These are phyloP conservation scores for Andrena trimmerana DNA, from an alignment of 2,888 invertebrate species.

Conservation along the genomic window DNA sequence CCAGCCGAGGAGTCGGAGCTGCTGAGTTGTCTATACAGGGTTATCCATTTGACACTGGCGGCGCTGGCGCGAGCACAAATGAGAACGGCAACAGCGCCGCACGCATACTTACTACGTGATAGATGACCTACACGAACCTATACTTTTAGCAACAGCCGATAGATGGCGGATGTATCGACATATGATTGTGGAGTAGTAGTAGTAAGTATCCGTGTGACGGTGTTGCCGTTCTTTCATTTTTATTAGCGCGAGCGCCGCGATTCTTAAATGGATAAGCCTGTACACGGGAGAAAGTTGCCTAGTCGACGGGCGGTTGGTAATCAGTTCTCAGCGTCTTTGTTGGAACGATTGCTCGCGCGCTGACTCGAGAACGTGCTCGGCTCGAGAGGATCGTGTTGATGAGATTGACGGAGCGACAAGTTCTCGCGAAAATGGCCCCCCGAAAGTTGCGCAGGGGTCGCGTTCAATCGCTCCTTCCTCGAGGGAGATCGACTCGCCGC, in stretches of 20 bases:
- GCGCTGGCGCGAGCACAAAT: too few species aligned
- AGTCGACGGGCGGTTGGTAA: background rate
- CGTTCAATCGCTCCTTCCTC: background rate
- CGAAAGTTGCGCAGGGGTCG: background rate
- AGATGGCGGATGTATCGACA: too few species aligned
- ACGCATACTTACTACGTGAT: too few species aligned
- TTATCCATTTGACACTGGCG: too few species aligned
- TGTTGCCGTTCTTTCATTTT: too few species aligned
- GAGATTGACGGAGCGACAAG: background rate
- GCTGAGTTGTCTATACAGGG: background rate
- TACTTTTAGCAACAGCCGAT: too few species aligned
- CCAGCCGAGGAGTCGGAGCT: constrained; percentile 11
- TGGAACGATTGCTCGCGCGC: background rate
- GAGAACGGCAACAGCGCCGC: too few species aligned
- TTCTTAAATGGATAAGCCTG: too few species aligned
- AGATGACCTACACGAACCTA: too few species aligned
- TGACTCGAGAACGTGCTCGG: constrained; percentile 15
- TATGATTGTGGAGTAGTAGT: too few species aligned
- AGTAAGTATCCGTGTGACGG: too few species aligned
- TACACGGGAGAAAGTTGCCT: constrained; percentile 8
- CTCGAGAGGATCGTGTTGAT: background rate
- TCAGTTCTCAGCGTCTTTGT: constrained; percentile 22
- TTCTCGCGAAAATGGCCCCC: background rate
- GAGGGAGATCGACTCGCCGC: background rate
- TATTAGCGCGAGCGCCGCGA: too few species aligned